These are phyloP conservation scores for Pandemis cinnamomeana DNA, from an alignment of 2,888 invertebrate genomes.

Conservation along the genomic window DNA sequence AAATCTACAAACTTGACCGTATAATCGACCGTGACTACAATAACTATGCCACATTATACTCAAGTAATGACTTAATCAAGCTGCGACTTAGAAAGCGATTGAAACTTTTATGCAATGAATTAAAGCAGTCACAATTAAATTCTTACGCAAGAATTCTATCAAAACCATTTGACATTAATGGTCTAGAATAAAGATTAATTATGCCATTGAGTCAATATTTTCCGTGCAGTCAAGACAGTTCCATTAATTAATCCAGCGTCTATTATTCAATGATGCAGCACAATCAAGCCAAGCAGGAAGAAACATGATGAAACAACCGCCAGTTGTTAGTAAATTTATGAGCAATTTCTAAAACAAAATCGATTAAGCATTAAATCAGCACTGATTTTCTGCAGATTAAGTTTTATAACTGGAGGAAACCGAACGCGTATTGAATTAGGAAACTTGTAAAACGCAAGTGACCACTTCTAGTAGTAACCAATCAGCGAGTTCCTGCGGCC, in stretches of 20 bases:
- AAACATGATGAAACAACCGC: constrained; percentile 1
- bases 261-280: constrained; percentile 17
- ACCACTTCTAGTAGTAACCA: neutral
- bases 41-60: constrained; percentile 64
- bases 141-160: constrained; percentile 37
- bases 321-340: neutral
- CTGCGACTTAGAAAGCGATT: constrained; percentile 68
- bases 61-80: constrained; percentile 72
- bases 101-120: constrained; percentile 60
- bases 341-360: neutral
- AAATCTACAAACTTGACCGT: constrained; percentile 54
- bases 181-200: constrained; percentile 27
- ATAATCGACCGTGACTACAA: constrained; percentile 67
- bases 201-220: constrained; percentile 30
- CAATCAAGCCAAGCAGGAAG: constrained; percentile 4
- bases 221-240: constrained; percentile 27
- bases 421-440: constrained; percentile 22
- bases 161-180: constrained; percentile 29
- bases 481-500: constrained; percentile 8
- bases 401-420: neutral
- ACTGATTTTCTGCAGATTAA: neutral
- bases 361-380: neutral
- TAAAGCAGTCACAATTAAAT: constrained; percentile 32
- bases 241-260: constrained; percentile 14
- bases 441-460: constrained; percentile 13